These are phyloP conservation scores for Meteorus sp. DNA, from an alignment of 1,140 invertebrate genomes.

Conservation along the genomic window DNA sequence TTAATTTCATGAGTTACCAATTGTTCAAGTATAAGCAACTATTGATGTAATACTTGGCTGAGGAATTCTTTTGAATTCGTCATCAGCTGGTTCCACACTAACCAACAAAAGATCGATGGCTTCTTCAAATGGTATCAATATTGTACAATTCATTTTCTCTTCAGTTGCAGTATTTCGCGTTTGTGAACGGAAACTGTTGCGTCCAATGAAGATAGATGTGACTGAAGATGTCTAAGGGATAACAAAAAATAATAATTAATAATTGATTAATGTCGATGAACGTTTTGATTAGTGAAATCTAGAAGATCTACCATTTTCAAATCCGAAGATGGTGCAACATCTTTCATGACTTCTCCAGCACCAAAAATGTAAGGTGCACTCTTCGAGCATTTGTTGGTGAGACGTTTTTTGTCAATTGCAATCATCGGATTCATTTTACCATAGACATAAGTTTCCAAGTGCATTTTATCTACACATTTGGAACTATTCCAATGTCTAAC, in stretches of 20 bases:
- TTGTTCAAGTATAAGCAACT: too few relatives aligned
- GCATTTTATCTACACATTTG: slow-evolving; percentile 17
- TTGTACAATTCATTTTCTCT: neutral
- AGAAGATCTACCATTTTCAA: slow-evolving; percentile 6
- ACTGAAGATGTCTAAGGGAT: neutral
- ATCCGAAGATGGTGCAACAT: neutral
- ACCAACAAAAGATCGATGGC: slow-evolving; percentile 2
- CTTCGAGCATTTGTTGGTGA: slow-evolving; percentile 9
- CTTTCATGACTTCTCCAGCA: neutral
- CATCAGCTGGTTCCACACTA: neutral
- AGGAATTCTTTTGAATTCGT: slow-evolving; percentile 6
- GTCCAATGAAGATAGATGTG: neutral
- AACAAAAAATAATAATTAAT: slow-evolving; percentile 5
- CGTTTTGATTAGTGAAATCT: too few relatives aligned
- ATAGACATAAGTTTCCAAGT: slow-evolving; percentile 21
- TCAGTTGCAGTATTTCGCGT: neutral
- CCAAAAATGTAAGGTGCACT: slow-evolving; percentile 4
- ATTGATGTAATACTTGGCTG: neutral
- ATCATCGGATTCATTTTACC: slow-evolving; percentile 19
- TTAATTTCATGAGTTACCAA: too few relatives aligned
- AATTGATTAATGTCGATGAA: neutral
- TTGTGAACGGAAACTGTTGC: neutral
- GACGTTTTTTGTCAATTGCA: slow-evolving; percentile 22
- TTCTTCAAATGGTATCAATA: neutral
- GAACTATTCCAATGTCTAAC: slow-evolving; percentile 8